Base-by-base conservation (phyloP, 1,140 invertebrate species). In the Drosophila ananassae region DNA sequence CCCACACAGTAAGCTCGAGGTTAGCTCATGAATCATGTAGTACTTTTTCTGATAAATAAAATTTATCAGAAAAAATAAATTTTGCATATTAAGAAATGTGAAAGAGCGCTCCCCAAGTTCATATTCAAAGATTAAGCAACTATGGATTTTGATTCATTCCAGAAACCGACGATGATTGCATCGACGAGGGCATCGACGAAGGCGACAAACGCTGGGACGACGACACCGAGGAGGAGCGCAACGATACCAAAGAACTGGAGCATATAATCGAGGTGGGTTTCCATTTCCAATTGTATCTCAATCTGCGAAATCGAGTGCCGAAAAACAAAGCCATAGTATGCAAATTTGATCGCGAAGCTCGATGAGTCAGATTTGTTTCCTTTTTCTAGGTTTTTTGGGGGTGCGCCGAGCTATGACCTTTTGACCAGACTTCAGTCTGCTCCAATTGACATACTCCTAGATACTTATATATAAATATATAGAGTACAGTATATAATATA, bases 81-180 rank as follows among this genome's bases (percentile, higher is more conserved):
- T 57, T 51, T 39, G 34, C 32, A 57, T 44, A 17, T 50, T 17
- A 37, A 57, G 24, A 13, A 5, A 71, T n/a, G n/a, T n/a, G n/a
- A n/a, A n/a, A n/a, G n/a, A n/a, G n/a, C n/a, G n/a, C 64, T 52
- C 58, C 34, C 75, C 73, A 75, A 54, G 41, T 47, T 52, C 8
- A 48, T 28, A 44, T 17, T 24, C 46, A 48, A 44, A 25, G 28
- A 53, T 54, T 55, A 32, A 60, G 37, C 51, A 59, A 52, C 28
- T 44, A 44, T 71, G 1, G 7, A 41, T 37, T 37, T 41, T 50
- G 1, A 37, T 62, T 76, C 32, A 52, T 80, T 73, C 48, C 92
- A 54, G 96, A 97, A 92, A 96, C 95, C 0, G 97, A 97, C 76
- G 97, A 98, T 91, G 97, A 98, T 92, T 97, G 97, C 46, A 98